These are phyloP conservation scores for Agrypnia vestita DNA, from an alignment of 1,140 invertebrate species.

Conservation along the genomic window DNA sequence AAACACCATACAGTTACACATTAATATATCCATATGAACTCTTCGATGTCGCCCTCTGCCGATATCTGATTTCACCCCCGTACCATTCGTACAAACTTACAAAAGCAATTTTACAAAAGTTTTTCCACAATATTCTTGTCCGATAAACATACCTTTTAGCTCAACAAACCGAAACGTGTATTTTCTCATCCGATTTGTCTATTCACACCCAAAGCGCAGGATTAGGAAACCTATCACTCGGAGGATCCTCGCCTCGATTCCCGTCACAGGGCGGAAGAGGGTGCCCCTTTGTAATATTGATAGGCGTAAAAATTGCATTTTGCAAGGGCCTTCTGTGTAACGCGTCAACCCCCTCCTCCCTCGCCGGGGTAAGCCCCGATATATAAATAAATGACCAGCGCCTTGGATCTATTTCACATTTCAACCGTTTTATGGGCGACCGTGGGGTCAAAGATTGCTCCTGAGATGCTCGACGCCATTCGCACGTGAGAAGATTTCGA, in stretches of 20 bases:
- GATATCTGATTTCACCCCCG: too few relatives aligned
- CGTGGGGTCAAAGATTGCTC: slow-evolving; percentile 55
- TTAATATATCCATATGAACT: too few relatives aligned
- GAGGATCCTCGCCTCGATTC: slow-evolving; percentile 19
- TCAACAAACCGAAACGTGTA: slow-evolving; percentile 28
- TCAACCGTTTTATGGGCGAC: slow-evolving; percentile 54
- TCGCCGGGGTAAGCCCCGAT: slow-evolving; percentile 19
- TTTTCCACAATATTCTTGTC: not conserved
- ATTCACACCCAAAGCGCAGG: slow-evolving; percentile 2
- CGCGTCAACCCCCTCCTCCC: not conserved
- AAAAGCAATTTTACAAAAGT: not conserved
- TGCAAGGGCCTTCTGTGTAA: slow-evolving; percentile 14
- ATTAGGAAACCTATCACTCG: slow-evolving; percentile 25
- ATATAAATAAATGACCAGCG: slow-evolving; percentile 60
- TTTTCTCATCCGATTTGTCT: slow-evolving; percentile 23
- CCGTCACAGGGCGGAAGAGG: not conserved
- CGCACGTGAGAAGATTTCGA: slow-evolving; percentile 48
- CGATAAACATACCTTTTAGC: not conserved
- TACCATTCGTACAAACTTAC: too few relatives aligned
- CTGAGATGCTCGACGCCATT: slow-evolving; percentile 8
- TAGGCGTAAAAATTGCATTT: slow-evolving; percentile 60
- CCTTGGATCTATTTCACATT: slow-evolving; percentile 59
- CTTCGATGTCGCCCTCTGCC: too few relatives aligned
- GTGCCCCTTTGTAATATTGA: slow-evolving; percentile 53
- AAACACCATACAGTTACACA: too few relatives aligned